These are phyloP conservation scores for Saccopteryx leptura DNA, from an alignment of 2,113 vertebrate species.

Conservation along the genomic window DNA sequence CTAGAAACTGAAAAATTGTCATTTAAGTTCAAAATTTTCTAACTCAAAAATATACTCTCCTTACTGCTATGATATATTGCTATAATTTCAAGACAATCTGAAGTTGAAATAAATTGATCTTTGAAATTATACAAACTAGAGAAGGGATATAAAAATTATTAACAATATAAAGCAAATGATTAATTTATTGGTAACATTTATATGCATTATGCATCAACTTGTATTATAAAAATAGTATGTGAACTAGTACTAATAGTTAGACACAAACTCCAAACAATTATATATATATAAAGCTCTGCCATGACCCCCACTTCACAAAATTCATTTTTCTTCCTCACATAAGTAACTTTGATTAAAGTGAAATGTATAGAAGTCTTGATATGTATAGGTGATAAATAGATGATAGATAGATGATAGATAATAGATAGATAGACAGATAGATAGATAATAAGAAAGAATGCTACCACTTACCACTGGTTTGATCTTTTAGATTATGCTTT, in stretches of 20 bases:
- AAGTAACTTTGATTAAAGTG: neutral
- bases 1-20: neutral
- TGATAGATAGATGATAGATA: neutral
- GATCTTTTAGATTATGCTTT: neutral
- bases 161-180: neutral
- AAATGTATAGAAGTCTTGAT: neutral
- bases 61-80: neutral
- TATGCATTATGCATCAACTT: neutral
- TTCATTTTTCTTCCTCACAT: neutral
- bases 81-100: neutral
- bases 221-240: neutral
- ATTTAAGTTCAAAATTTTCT: neutral
- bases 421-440: neutral
- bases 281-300: neutral
- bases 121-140: neutral
- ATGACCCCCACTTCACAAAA: neutral
- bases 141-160: neutral
- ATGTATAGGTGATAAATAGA: neutral
- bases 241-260: neutral
- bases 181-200: neutral
- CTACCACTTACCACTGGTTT: neutral
- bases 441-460: neutral
- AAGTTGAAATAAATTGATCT: neutral
- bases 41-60: neutral
- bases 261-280: neutral